A percentile compares a stretch with the other conserved stretches of the same genome.
Evolutionary conservation across 1,140 invertebrate genomes (phyloP).

Genomic region (Panagrolaimus sp.): DNA sequence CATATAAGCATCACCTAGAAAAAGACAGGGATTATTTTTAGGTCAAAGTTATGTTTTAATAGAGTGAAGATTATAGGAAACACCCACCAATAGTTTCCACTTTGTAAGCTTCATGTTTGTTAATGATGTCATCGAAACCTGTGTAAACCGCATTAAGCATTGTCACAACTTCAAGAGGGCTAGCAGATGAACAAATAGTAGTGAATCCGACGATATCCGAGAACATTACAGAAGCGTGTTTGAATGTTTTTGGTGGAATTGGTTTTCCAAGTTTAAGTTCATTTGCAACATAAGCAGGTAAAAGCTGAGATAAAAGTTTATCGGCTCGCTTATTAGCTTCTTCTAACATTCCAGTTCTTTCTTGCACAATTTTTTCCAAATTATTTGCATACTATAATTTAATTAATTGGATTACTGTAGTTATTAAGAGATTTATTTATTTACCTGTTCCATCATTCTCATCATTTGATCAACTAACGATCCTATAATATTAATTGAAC

Average conservation of each 20-base stretch:
- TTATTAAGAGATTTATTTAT: too few relatives aligned
- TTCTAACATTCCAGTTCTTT: constrained; percentile 69
- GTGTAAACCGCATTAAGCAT: constrained; percentile 52
- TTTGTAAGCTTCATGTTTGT: constrained; percentile 58
- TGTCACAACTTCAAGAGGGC: constrained; percentile 58
- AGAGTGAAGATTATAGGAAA: too few relatives aligned
- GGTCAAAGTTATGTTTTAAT: too few relatives aligned
- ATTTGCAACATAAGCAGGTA: constrained; percentile 53
- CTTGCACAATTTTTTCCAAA: constrained; percentile 84
- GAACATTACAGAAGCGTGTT: constrained; percentile 76
- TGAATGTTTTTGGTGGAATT: constrained; percentile 51
- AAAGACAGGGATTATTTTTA: too few relatives aligned
- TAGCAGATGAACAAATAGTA: constrained; percentile 60
- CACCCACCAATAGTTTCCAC: constrained; percentile 48
- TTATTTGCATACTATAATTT: constrained; percentile 70
- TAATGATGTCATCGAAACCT: constrained; percentile 59
- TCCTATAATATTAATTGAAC: constrained; percentile 44
- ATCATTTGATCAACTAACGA: constrained; percentile 56
- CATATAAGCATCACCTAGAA: constrained; percentile 37
- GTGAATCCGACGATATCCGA: constrained; percentile 87
- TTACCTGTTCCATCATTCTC: constrained; percentile 69
- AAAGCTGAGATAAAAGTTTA: constrained; percentile 50
- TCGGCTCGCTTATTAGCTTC: constrained; percentile 54
- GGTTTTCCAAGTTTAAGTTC: constrained; percentile 52
- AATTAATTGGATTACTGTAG: too few relatives aligned